Percentiles rank a stretch among this genome's conserved stretches.
These are phyloP conservation scores for Volucella inanis DNA, from an alignment of 2,888 invertebrate genomes.

Conservation along the genomic window DNA sequence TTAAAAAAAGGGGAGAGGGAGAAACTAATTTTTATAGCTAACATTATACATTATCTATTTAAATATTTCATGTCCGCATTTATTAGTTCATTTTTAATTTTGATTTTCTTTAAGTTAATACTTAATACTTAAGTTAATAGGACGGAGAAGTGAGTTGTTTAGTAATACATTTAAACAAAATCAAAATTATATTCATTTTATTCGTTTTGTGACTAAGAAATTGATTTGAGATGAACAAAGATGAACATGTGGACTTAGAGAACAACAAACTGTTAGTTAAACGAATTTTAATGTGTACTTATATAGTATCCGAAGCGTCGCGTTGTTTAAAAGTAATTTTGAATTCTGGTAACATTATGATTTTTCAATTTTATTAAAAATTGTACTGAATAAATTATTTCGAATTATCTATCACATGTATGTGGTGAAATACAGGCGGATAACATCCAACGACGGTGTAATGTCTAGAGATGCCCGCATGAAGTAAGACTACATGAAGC, in stretches of 20 bases:
- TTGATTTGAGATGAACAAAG: slow-evolving; percentile 14
- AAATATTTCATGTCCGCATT: background rate
- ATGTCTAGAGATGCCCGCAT: no score
- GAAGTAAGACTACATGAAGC: no score
- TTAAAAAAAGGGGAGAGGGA: slow-evolving; percentile 35
- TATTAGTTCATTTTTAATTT: background rate
- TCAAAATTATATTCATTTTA: slow-evolving; percentile 4
- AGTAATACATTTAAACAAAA: slow-evolving; percentile 40
- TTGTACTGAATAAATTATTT: no score
- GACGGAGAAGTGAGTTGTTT: slow-evolving; percentile 63
- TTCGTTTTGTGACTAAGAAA: slow-evolving; percentile 53
- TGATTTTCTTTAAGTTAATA: slow-evolving; percentile 23
- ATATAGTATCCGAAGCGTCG: no score
- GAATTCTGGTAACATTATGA: no score
- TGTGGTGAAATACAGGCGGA: no score
- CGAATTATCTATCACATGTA: no score
- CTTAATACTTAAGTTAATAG: no score
- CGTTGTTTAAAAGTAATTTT: no score
- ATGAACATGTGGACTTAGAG: background rate
- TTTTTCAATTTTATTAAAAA: no score
- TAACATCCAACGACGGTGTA: no score
- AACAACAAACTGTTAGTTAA: slow-evolving; percentile 19
- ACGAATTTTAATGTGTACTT: background rate
- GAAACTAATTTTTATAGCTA: slow-evolving; percentile 12
- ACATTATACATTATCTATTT: background rate